Conservation (phyloP, 2,888 invertebrate genomes). For the Drosophila mimetica region DNA sequence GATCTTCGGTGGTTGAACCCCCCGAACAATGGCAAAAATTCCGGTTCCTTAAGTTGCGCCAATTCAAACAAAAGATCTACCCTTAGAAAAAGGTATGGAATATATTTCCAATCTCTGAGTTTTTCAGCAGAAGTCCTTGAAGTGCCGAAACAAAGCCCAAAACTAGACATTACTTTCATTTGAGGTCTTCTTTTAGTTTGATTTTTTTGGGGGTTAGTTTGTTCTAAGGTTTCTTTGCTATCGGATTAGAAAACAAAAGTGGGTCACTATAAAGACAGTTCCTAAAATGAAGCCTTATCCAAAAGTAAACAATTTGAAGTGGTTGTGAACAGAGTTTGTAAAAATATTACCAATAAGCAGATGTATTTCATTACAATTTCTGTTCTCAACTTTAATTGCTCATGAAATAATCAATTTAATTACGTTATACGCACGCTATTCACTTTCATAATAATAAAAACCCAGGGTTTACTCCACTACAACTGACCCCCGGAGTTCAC, state of each 20-base stretch:
- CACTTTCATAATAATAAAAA: conserved; percentile 7
- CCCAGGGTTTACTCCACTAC: neutral
- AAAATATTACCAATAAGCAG: neutral
- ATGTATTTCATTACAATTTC: neutral
- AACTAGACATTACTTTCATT: conserved; percentile 5
- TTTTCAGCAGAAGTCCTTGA: neutral
- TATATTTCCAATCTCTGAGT: neutral
- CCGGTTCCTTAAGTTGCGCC: conserved; percentile 26
- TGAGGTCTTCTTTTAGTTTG: conserved; percentile 29
- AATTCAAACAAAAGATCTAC: conserved; percentile 27
- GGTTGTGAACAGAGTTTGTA: neutral
- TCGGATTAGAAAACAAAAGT: conserved; percentile 19
- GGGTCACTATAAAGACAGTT: conserved; percentile 10
- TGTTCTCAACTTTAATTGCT: neutral
- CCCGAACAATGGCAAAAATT: conserved; percentile 27
- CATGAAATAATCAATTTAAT: neutral
- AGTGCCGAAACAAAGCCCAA: conserved; percentile 1
- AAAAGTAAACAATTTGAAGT: conserved; percentile 1
- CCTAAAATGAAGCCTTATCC: neutral
- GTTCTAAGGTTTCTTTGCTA: conserved; percentile 27
- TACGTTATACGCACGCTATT: neutral
- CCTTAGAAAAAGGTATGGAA: neutral
- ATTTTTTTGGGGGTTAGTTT: conserved; percentile 5
- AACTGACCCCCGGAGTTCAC: neutral
- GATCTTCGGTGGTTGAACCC: conserved; percentile 13